Conservation (phyloP, 2,888 invertebrate species). For the Scelioninae gen. 1 region DNA sequence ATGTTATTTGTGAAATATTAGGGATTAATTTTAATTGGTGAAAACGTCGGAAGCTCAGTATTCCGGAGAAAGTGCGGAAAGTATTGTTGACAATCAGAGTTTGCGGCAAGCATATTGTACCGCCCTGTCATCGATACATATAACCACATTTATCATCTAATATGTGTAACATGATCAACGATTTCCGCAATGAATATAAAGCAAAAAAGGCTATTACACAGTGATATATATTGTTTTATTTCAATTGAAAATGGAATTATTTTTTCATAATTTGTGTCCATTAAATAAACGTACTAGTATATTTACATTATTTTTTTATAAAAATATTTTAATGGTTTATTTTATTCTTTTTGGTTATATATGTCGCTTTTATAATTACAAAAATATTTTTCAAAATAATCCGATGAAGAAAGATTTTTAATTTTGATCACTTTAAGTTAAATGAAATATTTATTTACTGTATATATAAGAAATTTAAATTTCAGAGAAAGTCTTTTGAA, state of each 20-base stretch:
- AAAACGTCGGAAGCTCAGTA: conserved; percentile 61
- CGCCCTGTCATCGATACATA: conserved; percentile 53
- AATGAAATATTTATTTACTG: neutral
- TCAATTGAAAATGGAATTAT: neutral
- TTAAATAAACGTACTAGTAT: too few relatives aligned
- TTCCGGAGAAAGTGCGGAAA: conserved; percentile 67
- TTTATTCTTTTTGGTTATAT: too few relatives aligned
- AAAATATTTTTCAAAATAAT: too few relatives aligned
- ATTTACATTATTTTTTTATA: too few relatives aligned
- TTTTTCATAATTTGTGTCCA: too few relatives aligned
- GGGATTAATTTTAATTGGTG: conserved; percentile 67
- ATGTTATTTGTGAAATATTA: conserved; percentile 40
- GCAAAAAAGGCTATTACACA: conserved; percentile 4
- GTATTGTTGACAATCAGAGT: conserved; percentile 55
- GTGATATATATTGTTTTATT: conserved; percentile 10
- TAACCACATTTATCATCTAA: conserved; percentile 63
- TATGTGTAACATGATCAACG: conserved; percentile 56
- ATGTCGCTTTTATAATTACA: too few relatives aligned
- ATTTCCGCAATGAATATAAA: conserved; percentile 48
- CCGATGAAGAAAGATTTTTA: too few relatives aligned
- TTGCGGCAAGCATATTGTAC: conserved; percentile 54
- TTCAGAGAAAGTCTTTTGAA: neutral
- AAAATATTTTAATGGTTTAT: too few relatives aligned
- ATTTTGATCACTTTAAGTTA: neutral
- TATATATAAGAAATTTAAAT: neutral